Base-by-base conservation (phyloP, 2,113 vertebrate species). In the Nothoprocta perdicaria region DNA sequence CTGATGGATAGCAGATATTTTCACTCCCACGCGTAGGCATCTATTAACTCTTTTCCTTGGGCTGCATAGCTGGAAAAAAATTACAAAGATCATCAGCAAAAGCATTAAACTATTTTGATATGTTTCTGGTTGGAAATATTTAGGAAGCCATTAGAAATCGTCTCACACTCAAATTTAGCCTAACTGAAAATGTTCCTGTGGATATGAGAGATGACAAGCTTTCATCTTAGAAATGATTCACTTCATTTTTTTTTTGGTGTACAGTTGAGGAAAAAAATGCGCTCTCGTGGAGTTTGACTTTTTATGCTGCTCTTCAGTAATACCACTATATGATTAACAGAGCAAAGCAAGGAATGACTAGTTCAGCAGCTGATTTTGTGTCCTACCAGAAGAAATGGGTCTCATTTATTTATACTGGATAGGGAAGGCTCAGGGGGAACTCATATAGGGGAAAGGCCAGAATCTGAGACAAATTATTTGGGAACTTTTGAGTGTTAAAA, bases 1-100 rank as follows among this genome's bases (percentile, higher is more conserved):
- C 50, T 60, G 38, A 57, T 55, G 67, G 24, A 29, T 17, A 80
- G 9, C 12, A 77, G 68, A 80, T 43, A 31, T 87, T 92, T 57
- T 88, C 24, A 61, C 18, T 60, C 16, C 29, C 1, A 1, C 66
- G 15, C n/a, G 22, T 9, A 7, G 0, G 0, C 6, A 19, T 50
- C 7, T 76, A 45, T 76, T 79, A 72, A 15, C 17, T 63, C 10
- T 48, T n/a, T 88, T 55, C 77, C 35, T 73, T 33, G 66, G 41
- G 41, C 16, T 22, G 4, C 1, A 2, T 71, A 52, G 55, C 33
- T 81, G 73, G 66, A 86, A 91, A 74, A 74, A 78, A 75, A 78
- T 52, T 67, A 33, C 0, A 0, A 14, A 58, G 10, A 60, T 9
- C 31, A 58, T 82, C 63, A 77, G 33, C 27, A 80, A 77, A 89